phyloP scores from a whole-genome alignment of 2,797 vertebrate species.

The Microcaecilia unicolor region DNA sequence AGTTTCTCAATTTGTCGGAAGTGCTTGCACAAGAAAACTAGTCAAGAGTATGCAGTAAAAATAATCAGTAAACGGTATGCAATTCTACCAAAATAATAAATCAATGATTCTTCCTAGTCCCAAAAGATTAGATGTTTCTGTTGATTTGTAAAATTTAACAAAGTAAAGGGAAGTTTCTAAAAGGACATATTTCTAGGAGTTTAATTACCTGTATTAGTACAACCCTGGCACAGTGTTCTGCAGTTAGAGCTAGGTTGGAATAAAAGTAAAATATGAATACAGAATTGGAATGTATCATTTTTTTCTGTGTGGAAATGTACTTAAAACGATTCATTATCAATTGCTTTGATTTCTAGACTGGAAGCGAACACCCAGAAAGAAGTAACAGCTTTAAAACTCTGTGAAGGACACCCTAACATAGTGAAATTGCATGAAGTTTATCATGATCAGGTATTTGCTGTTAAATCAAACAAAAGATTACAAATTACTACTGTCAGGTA shows the following conservation, averaged over 20 bases:
- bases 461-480: too few relatives aligned
- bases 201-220: not conserved
- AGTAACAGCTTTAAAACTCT: slow-evolving; percentile 89
- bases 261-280: too few relatives aligned
- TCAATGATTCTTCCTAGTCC: slow-evolving; percentile 19
- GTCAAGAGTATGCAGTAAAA: slow-evolving; percentile 89
- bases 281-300: not conserved
- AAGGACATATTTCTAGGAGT: not conserved
- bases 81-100: slow-evolving; percentile 26
- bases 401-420: slow-evolving; percentile 90
- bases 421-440: slow-evolving; percentile 91
- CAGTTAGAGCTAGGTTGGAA: too few relatives aligned
- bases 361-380: slow-evolving; percentile 92
- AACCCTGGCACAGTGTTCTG: not conserved
- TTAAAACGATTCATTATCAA: slow-evolving; percentile 14
- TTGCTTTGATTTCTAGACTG: slow-evolving; percentile 66
- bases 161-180: slow-evolving; percentile 5
- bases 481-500: too few relatives aligned
- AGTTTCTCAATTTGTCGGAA: slow-evolving; percentile 97
- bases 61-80: slow-evolving; percentile 94
- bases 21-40: slow-evolving; percentile 89
- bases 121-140: too few relatives aligned
- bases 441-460: slow-evolving; percentile 82
- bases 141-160: slow-evolving; percentile 8
- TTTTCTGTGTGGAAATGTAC: not conserved